Evolutionary conservation across 2,888 invertebrate genomes (phyloP).

Genomic region (Chesias legatella): DNA sequence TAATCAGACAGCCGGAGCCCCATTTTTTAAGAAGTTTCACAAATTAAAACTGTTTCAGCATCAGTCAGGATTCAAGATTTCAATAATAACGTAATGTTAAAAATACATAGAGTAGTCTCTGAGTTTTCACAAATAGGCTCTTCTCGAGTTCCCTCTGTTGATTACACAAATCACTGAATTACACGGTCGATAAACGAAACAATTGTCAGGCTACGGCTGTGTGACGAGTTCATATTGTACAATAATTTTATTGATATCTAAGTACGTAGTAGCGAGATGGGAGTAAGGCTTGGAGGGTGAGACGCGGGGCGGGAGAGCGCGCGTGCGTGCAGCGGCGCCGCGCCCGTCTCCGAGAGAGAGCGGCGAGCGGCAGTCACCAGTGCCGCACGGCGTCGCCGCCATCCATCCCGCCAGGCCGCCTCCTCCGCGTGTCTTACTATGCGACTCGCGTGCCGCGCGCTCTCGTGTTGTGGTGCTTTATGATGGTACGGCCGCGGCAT

Average conservation of each 20-base stretch:
- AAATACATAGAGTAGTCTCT: too few relatives aligned
- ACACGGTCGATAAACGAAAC: conserved; percentile 44
- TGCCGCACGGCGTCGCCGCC: conserved; percentile 50
- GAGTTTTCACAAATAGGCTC: too few relatives aligned
- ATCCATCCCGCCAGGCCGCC: conserved; percentile 35
- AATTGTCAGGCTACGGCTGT: conserved; percentile 55
- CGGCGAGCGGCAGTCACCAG: conserved; percentile 54
- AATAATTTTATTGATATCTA: conserved; percentile 79
- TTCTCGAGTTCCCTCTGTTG: background rate
- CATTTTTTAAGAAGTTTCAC: too few relatives aligned
- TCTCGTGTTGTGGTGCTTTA: conserved; percentile 74
- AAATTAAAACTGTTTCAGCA: too few relatives aligned
- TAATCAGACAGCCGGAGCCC: too few relatives aligned
- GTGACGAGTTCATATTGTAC: conserved; percentile 63
- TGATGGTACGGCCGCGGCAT: conserved; percentile 76
- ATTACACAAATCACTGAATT: conserved; percentile 33
- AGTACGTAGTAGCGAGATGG: conserved; percentile 72
- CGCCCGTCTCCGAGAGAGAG: conserved; percentile 51
- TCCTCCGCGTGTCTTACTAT: conserved; percentile 50
- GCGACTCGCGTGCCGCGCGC: conserved; percentile 66
- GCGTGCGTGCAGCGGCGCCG: conserved; percentile 64
- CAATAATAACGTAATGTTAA: too few relatives aligned
- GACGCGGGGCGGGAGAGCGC: conserved; percentile 37
- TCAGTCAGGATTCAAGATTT: too few relatives aligned
- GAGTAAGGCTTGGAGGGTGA: conserved; percentile 52